Conservation (phyloP, 1,140 invertebrate species). For the Pygmarrhopalites habei region DNA sequence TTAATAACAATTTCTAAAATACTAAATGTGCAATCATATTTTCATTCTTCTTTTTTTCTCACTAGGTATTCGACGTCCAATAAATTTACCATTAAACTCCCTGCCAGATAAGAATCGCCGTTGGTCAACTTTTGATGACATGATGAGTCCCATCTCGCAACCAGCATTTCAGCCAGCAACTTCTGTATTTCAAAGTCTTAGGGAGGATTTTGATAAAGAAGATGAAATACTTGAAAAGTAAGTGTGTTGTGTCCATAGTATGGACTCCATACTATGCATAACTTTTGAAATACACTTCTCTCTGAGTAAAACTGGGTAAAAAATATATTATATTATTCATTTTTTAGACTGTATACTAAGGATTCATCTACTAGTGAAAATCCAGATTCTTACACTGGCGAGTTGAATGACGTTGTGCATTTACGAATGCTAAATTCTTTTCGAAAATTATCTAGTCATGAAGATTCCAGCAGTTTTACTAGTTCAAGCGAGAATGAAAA, state of each 20-base stretch:
- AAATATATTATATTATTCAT: no score
- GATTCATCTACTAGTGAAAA: no score
- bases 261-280: no score
- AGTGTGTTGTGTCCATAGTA: no score
- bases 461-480: slow-evolving; percentile 18
- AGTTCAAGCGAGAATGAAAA: slow-evolving; percentile 19
- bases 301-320: no score
- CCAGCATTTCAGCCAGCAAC: neutral
- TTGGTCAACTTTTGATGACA: slow-evolving; percentile 34
- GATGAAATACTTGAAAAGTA: no score
- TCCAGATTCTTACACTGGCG: no score
- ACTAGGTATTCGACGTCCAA: slow-evolving; percentile 22
- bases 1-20: neutral
- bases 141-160: slow-evolving; percentile 22
- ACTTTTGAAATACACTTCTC: no score
- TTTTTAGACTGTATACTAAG: no score
- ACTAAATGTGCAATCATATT: neutral
- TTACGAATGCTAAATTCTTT: slow-evolving; percentile 26
- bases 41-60: neutral
- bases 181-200: no score
- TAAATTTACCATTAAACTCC: slow-evolving; percentile 28
- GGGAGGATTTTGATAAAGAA: no score
- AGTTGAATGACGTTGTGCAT: neutral
- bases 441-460: slow-evolving; percentile 21
- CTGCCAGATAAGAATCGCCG: slow-evolving; percentile 18